These are phyloP conservation scores for Leptonema lineaticorne DNA, from an alignment of 1,140 invertebrate species.

Conservation along the genomic window DNA sequence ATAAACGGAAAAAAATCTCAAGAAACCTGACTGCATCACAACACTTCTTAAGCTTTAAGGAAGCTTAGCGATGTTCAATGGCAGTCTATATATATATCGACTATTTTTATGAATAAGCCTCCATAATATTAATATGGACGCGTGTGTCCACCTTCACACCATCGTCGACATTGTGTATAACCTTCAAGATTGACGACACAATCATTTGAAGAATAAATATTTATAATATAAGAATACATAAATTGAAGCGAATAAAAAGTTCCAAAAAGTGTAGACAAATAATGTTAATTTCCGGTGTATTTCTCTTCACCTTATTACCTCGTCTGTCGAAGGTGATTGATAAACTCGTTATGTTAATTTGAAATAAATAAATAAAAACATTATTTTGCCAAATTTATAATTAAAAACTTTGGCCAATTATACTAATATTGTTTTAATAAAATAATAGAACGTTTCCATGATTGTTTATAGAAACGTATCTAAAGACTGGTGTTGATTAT, in stretches of 20 bases:
- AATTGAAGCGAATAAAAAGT: too few relatives aligned
- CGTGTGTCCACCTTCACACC: too few relatives aligned
- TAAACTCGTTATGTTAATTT: slow-evolving; percentile 1
- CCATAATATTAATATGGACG: too few relatives aligned
- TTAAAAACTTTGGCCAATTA: neutral
- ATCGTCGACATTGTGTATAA: too few relatives aligned
- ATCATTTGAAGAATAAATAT: too few relatives aligned
- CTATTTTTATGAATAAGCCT: too few relatives aligned
- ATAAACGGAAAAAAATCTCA: slow-evolving; percentile 10
- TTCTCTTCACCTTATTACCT: neutral
- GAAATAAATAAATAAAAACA: neutral
- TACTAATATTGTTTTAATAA: neutral
- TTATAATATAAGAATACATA: too few relatives aligned
- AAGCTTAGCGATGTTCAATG: slow-evolving; percentile 3
- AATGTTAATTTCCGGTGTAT: neutral
- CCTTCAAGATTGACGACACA: too few relatives aligned
- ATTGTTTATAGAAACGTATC: slow-evolving; percentile 26
- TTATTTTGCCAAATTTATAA: neutral
- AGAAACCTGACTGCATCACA: slow-evolving; percentile 1
- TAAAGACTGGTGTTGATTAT: slow-evolving; percentile 10
- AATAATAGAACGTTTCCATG: slow-evolving; percentile 20
- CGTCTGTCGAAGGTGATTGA: neutral
- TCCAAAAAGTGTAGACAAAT: neutral
- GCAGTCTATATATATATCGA: neutral
- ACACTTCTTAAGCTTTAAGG: slow-evolving; percentile 19